Evolutionary conservation across 2,888 invertebrate species (phyloP).

Genomic region (Portevinia maculata): DNA sequence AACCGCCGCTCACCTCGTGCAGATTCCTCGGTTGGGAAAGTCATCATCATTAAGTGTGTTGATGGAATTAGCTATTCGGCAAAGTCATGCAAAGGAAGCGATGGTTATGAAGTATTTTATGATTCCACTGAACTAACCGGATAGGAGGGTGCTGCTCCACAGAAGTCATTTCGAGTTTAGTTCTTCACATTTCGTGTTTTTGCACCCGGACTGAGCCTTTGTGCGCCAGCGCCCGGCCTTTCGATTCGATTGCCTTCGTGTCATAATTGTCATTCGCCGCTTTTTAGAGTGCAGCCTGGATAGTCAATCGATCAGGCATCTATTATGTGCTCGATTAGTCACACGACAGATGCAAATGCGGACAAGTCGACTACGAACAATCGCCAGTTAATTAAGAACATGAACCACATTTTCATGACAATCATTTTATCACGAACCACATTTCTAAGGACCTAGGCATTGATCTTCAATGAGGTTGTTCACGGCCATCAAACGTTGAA

Average conservation of each 20-base stretch:
- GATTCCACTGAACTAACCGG: conserved; percentile 53
- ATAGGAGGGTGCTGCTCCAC: conserved; percentile 52
- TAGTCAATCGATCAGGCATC: conserved; percentile 64
- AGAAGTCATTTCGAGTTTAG: conserved; percentile 63
- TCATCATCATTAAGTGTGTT: conserved; percentile 74
- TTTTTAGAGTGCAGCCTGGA: conserved; percentile 28
- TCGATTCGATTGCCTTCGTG: conserved; percentile 28
- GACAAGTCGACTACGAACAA: conserved; percentile 54
- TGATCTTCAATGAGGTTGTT: conserved; percentile 13
- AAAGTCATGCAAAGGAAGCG: conserved; percentile 69
- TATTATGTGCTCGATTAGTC: conserved; percentile 71
- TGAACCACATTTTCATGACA: conserved; percentile 49
- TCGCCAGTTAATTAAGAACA: conserved; percentile 69
- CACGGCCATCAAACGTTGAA: conserved; percentile 42
- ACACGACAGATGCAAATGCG: conserved; percentile 70
- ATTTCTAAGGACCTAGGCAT: conserved; percentile 34
- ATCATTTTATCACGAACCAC: conserved; percentile 27
- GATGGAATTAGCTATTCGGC: conserved; percentile 73
- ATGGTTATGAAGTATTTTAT: conserved; percentile 67
- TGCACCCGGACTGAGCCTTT: conserved; percentile 56
- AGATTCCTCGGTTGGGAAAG: conserved; percentile 61
- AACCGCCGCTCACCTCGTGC: conserved; percentile 19
- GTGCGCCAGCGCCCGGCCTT: conserved; percentile 8
- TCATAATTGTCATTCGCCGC: conserved; percentile 62
- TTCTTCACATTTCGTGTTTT: conserved; percentile 33